Percentiles rank a stretch among this genome's conserved stretches.
These are phyloP conservation scores for Tichodroma muraria DNA, from an alignment of 2,113 vertebrate genomes.

Conservation along the genomic window DNA sequence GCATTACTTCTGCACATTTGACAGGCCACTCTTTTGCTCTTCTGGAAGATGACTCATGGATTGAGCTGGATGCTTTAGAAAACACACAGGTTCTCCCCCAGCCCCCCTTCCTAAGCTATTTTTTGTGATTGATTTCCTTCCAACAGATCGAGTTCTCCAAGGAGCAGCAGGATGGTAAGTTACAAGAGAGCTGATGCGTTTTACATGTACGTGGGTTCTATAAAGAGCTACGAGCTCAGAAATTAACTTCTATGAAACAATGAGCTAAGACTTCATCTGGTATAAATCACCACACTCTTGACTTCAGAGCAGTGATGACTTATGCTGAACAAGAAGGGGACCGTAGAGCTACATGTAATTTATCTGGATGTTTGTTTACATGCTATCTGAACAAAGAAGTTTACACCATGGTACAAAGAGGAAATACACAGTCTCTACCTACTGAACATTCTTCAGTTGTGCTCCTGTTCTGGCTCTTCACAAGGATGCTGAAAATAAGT, in stretches of 20 bases:
- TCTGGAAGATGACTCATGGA: constrained; percentile 63
- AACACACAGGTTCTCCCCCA: constrained; percentile 29
- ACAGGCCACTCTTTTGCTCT: constrained; percentile 43
- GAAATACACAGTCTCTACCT: not conserved
- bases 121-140: constrained; percentile 76
- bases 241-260: not conserved
- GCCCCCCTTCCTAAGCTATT: constrained; percentile 65
- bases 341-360: not conserved
- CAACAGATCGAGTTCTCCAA: constrained; percentile 83
- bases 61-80: constrained; percentile 64
- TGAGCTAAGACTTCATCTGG: not conserved
- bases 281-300: not conserved
- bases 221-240: not conserved
- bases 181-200: constrained; percentile 6
- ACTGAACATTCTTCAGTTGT: not conserved
- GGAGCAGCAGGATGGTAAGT: constrained; percentile 84
- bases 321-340: not conserved
- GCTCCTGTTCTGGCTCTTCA: not conserved
- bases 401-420: not conserved
- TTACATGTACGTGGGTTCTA: not conserved
- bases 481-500: not conserved
- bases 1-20: constrained; percentile 48
- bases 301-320: not conserved
- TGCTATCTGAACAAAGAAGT: not conserved
- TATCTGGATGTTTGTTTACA: not conserved